These are phyloP conservation scores for Sinelater perroti DNA, from an alignment of 2,888 invertebrate species.

Conservation along the genomic window DNA sequence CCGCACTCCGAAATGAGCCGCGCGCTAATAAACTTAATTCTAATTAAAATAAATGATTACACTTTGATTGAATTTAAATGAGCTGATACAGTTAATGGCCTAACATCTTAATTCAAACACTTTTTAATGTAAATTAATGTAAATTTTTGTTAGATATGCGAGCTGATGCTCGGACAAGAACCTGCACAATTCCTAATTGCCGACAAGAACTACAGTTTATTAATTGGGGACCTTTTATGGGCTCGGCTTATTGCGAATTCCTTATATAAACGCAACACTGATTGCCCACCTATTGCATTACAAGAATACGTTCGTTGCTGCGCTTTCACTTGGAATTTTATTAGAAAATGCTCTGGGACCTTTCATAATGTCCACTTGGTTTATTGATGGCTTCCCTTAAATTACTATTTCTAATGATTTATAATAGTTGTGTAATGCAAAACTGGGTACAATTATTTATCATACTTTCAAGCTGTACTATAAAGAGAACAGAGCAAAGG, in stretches of 20 bases:
- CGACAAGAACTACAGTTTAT: slow-evolving; percentile 44
- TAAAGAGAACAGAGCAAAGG: too few relatives aligned
- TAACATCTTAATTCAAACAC: slow-evolving; percentile 52
- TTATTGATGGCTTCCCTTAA: too few relatives aligned
- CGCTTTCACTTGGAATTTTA: too few relatives aligned
- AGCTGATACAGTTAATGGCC: slow-evolving; percentile 45
- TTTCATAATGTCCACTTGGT: too few relatives aligned
- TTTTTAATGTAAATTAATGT: slow-evolving; percentile 57
- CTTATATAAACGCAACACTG: slow-evolving; percentile 24
- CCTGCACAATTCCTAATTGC: slow-evolving; percentile 55
- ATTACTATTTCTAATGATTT: too few relatives aligned
- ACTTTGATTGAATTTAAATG: slow-evolving; percentile 53
- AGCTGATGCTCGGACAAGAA: slow-evolving; percentile 49
- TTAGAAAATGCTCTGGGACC: too few relatives aligned
- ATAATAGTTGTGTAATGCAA: too few relatives aligned
- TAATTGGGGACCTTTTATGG: slow-evolving; percentile 41
- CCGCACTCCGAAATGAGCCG: slow-evolving; percentile 34
- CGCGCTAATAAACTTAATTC: slow-evolving; percentile 38
- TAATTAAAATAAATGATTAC: slow-evolving; percentile 39
- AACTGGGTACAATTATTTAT: too few relatives aligned
- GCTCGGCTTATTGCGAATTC: slow-evolving; percentile 30
- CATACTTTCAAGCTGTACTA: too few relatives aligned
- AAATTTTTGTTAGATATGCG: slow-evolving; percentile 55
- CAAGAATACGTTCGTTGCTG: background rate
- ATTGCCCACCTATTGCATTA: too few relatives aligned